Evolutionary conservation across 1,140 invertebrate genomes (phyloP), one percentile per base, ranked within the genome.

Genomic region (Drosophila lacteicornis): DNA sequence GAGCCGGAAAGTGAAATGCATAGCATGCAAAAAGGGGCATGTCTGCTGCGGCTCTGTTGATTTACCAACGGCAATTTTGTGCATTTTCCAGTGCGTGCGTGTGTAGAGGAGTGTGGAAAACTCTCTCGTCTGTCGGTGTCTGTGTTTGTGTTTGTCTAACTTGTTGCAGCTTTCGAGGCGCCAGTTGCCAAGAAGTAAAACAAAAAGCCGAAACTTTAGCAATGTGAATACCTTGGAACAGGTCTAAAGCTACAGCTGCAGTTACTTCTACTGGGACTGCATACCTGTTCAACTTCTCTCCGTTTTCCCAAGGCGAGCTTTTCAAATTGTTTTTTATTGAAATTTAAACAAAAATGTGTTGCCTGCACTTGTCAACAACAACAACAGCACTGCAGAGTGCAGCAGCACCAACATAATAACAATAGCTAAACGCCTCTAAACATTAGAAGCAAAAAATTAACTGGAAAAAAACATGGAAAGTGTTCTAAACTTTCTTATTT

Each of bases 251-350:
- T 38, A 33, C n/a, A 33, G 15, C 33, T 25, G 45, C 12, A 19
- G 19, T 33, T 27, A 13, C 33, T 36, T 38, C 36, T n/a, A 12
- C 40, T 45, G 46, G 8, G 42, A 46, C 60, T 67, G 57, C 46
- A 61, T 71, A 59, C 53, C 67, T 59, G 36, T 69, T 45, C 19
- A 49, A 49, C 66, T 58, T 70, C 7, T 36, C 30, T 15, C 30
- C 33, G 25, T 19, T 47, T 49, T 63, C 27, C 36, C 56, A 55
- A 66, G 75, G 73, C 69, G 62, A 53, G 80, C 84, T 69, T 80
- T 69, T 63, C 56, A 84, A 87, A 83, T 87, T 83, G 68, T 83
- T 88, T 87, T 71, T 80, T 53, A 87, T 88, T 73, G 77, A 87
- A 90, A 84, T 88, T 87, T 84, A 79, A 88, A 81, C 84, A 84